Conservation (phyloP, 2,888 invertebrate genomes). For the Athalia circularis region DNA sequence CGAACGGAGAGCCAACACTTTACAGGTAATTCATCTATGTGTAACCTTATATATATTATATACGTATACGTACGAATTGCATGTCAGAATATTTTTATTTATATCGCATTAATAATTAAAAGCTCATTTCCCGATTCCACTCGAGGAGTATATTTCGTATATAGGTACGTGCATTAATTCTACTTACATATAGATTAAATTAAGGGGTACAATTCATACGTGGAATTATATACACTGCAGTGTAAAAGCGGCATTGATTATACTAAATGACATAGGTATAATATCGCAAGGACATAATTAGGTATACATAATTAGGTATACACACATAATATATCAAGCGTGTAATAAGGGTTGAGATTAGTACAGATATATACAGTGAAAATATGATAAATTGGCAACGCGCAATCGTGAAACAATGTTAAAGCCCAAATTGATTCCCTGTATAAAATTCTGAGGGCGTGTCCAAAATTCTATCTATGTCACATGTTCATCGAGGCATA, state of each 20-base stretch:
- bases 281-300: no score
- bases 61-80: neutral
- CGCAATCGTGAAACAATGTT: no score
- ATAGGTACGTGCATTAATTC: neutral
- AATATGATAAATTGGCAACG: no score
- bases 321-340: no score
- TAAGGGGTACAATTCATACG: neutral
- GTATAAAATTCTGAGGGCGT: neutral
- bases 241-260: no score
- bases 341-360: no score
- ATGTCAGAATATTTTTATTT: neutral
- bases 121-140: conserved; percentile 34
- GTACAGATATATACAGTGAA: no score
- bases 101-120: conserved; percentile 29
- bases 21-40: neutral
- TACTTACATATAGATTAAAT: neutral
- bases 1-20: conserved; percentile 24
- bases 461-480: conserved; percentile 3
- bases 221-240: no score
- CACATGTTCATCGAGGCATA: neutral
- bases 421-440: neutral
- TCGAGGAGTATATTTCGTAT: neutral
- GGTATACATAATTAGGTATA: no score
- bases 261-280: no score
- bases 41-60: neutral